Conservation (phyloP, 2,113 vertebrate species). For the Oreochromis spilurus region DNA sequence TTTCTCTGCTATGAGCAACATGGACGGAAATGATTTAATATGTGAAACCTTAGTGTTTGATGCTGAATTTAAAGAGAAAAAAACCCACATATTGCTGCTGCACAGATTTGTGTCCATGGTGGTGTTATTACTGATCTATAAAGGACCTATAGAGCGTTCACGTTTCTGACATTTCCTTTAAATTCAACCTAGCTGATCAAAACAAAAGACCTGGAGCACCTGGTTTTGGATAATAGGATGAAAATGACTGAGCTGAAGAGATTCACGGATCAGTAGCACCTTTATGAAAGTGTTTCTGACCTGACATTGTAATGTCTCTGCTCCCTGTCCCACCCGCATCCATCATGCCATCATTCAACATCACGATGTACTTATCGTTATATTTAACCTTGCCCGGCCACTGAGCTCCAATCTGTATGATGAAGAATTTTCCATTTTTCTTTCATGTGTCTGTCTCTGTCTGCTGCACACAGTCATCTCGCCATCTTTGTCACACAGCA, state of each 20-base stretch:
- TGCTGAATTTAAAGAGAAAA: no score
- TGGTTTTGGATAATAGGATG: not conserved
- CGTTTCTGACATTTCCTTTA: not conserved
- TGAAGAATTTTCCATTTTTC: constrained; percentile 9
- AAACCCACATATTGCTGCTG: not conserved
- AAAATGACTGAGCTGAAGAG: not conserved
- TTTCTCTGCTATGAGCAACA: not conserved
- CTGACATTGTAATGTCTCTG: not conserved
- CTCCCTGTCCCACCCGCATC: not conserved
- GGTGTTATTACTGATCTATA: not conserved
- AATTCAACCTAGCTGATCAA: not conserved
- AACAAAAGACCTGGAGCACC: not conserved
- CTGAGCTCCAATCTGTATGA: not conserved
- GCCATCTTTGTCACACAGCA: not conserved
- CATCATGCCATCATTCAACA: constrained; percentile 6
- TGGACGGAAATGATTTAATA: not conserved
- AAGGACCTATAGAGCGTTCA: not conserved
- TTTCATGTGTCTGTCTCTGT: constrained; percentile 14
- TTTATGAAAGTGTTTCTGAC: not conserved
- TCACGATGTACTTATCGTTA: not conserved
- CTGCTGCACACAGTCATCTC: not conserved
- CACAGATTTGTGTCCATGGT: not conserved
- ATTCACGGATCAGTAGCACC: not conserved
- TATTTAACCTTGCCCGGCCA: constrained; percentile 7
- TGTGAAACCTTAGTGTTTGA: not conserved